phyloP scores from a whole-genome alignment of 1,140 invertebrate genomes.

The Drosophila triauraria region DNA sequence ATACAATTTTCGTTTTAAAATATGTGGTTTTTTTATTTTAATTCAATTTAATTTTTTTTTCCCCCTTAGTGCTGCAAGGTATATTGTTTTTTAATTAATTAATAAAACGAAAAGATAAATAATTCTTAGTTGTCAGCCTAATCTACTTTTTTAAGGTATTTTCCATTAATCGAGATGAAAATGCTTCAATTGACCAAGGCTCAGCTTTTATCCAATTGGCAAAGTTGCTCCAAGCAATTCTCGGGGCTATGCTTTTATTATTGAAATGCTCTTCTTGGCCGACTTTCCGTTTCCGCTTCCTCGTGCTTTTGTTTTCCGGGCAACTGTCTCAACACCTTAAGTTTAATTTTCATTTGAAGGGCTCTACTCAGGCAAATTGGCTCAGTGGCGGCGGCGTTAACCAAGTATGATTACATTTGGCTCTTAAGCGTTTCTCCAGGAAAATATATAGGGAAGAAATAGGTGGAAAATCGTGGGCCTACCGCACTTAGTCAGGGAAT shows the following conservation, averaged over 20 bases:
- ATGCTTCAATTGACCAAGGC: conserved; percentile 10
- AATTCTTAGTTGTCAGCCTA: background rate
- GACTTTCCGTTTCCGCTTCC: conserved; percentile 22
- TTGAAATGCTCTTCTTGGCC: conserved; percentile 33
- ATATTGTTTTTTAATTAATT: background rate
- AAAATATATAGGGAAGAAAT: background rate
- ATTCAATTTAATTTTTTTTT: background rate
- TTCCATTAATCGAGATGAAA: background rate
- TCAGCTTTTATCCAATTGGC: conserved; percentile 29
- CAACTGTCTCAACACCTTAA: no score
- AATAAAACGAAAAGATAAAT: no score
- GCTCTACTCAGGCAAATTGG: background rate
- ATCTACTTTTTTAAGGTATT: background rate
- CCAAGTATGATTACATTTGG: conserved; percentile 66
- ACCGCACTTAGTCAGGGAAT: conserved; percentile 63
- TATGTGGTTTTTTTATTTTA: no score
- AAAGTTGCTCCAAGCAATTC: conserved; percentile 56
- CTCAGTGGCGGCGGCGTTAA: conserved; percentile 14
- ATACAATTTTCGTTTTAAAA: no score
- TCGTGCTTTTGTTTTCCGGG: no score
- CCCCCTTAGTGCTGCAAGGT: no score
- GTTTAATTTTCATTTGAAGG: no score
- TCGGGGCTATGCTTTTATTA: conserved; percentile 57
- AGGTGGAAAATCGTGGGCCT: background rate
- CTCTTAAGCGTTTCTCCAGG: conserved; percentile 60